These are phyloP conservation scores for Sarotherodon lohbergeri DNA, from an alignment of 2,113 vertebrate genomes.

Conservation along the genomic window DNA sequence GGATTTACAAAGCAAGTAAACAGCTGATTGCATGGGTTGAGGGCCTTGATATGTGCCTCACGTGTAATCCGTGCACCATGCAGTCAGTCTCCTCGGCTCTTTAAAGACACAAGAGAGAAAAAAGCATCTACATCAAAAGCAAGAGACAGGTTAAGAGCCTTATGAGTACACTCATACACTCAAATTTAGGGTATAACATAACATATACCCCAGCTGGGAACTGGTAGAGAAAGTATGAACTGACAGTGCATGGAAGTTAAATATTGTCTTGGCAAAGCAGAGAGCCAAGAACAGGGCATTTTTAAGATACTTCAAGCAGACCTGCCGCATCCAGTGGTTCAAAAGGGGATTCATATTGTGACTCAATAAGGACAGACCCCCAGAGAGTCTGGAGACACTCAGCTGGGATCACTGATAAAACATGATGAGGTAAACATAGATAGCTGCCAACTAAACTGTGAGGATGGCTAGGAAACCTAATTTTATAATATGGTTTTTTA, in stretches of 20 bases:
- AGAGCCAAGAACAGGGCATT: constrained; percentile 7
- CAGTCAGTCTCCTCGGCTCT: neutral
- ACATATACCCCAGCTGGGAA: neutral
- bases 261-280: constrained; percentile 27
- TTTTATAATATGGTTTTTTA: neutral
- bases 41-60: neutral
- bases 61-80: neutral
- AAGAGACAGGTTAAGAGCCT: neutral
- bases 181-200: neutral
- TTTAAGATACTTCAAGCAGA: neutral
- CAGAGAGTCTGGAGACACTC: neutral
- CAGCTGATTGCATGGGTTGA: constrained; percentile 25
- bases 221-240: neutral
- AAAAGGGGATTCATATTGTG: neutral
- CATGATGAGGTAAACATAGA: neutral
- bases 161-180: constrained; percentile 8
- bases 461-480: neutral
- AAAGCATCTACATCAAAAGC: neutral
- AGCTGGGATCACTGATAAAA: neutral
- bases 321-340: neutral
- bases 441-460: neutral
- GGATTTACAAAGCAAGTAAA: constrained; percentile 31
- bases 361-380: constrained; percentile 6
- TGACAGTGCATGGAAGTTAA: constrained; percentile 29
- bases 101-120: neutral